Base-by-base conservation (phyloP, 2,797 vertebrate genomes). In the Pseudochromis fuscus region DNA sequence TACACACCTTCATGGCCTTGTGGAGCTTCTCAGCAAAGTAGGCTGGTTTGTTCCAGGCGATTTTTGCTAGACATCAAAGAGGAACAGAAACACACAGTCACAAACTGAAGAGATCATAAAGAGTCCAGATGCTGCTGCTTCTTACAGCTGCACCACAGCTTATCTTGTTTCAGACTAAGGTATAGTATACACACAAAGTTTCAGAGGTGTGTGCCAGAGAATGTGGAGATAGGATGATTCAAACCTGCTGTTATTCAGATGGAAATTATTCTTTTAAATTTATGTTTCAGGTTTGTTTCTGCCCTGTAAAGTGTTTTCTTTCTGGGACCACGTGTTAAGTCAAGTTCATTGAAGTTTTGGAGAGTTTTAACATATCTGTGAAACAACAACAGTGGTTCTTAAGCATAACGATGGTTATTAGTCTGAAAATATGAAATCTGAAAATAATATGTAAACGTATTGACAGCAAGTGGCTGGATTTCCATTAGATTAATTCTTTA, bases 21-120 rank as follows among this genome's bases (percentile, higher is more conserved):
- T 97, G 75, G 15, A 99, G 95, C 50, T 95, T 98, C 92, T 99
- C 96, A 49, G 97, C 96, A 63, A 98, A 99, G 93, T 95, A 97
- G 56, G 94, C 92, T 0, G 97, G 91, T 44, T 88, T 96, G 93
- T 92, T 96, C 80, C 95, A 95, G 74, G 95, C 94, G 90, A 94
- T 94, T 76, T 97, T 97, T 35, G 96, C 97, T 98, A 66, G 8
- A 94, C 73, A 71, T 40, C 30, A 82, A 65, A 75, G 11, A 74
- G 18, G 18, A 0, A 87, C 9, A 88, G 12, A 73, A 38, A 73
- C 15, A 75, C 12, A 44, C 11, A 6, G 24, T 35, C 21, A 46
- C 37, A 38, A 42, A 56, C 4, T 71, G 4, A 28, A 51, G 27
- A 55, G 7, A 42, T 31, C 42, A 81, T 23, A 28, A 8, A 60